Conservation (phyloP, 2,113 vertebrate species). For the Cettia cetti region DNA sequence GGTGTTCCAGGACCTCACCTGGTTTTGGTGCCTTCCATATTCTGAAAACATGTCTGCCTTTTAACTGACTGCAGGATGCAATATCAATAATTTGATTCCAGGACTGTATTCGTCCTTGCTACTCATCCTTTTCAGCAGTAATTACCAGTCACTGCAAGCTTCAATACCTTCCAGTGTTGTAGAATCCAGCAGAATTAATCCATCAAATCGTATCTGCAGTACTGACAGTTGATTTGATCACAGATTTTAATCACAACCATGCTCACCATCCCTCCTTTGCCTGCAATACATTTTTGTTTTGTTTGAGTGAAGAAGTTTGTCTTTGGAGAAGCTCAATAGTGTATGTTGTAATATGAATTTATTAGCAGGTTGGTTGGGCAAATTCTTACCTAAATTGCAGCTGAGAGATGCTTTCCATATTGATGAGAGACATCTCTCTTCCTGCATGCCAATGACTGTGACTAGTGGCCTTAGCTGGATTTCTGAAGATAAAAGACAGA, state of each 20-base stretch:
- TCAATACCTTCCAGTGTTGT: not conserved
- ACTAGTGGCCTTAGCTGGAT: not conserved
- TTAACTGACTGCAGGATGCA: not conserved
- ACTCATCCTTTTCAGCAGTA: not conserved
- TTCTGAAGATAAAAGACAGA: not conserved
- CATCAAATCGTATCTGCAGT: not conserved
- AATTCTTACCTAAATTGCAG: not conserved
- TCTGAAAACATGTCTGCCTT: not conserved
- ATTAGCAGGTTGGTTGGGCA: not conserved
- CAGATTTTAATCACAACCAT: not conserved
- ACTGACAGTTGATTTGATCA: not conserved
- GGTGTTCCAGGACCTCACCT: not conserved
- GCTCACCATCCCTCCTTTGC: not conserved
- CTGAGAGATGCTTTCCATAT: not conserved
- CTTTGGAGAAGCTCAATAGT: not conserved
- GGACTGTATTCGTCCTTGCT: not conserved
- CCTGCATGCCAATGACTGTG: not conserved
- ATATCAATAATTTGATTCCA: not conserved
- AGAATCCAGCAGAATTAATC: not conserved
- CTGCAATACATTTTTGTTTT: too few species aligned
- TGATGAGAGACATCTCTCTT: not conserved
- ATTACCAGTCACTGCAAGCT: not conserved
- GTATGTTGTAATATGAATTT: not conserved
- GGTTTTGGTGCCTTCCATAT: not conserved
- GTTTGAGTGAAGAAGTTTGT: too few species aligned